Conservation (phyloP, 2,797 vertebrate genomes). For the Lacerta viridis region DNA sequence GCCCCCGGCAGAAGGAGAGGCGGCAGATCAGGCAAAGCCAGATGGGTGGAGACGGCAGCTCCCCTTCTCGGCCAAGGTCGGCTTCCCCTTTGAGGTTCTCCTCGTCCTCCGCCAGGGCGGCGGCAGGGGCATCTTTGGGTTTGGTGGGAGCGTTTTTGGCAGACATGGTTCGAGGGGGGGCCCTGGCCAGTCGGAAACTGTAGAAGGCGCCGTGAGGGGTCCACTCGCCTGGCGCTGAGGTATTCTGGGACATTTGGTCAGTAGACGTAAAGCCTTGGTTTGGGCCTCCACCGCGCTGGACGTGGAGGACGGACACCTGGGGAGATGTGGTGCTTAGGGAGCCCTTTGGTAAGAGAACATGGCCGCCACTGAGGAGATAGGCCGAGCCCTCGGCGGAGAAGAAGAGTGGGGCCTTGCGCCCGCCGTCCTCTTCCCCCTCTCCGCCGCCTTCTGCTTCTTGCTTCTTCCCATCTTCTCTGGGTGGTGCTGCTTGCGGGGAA, state of each 20-base stretch:
- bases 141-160: slow-evolving; percentile 66
- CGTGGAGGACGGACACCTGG: slow-evolving; percentile 68
- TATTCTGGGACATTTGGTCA: slow-evolving; percentile 83
- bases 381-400: slow-evolving; percentile 71
- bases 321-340: slow-evolving; percentile 64
- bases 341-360: slow-evolving; percentile 77
- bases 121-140: slow-evolving; percentile 77
- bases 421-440: slow-evolving; percentile 54
- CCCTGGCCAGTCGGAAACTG: slow-evolving; percentile 70
- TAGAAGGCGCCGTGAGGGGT: slow-evolving; percentile 72
- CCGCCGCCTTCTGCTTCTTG: slow-evolving; percentile 6
- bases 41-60: slow-evolving; percentile 55
- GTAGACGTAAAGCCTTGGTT: slow-evolving; percentile 81
- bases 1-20: slow-evolving; percentile 70
- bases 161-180: slow-evolving; percentile 55
- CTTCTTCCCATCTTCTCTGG: slow-evolving; percentile 42
- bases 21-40: slow-evolving; percentile 78
- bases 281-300: slow-evolving; percentile 75
- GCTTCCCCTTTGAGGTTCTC: slow-evolving; percentile 41
- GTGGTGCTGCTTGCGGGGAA: slow-evolving; percentile 6
- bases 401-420: slow-evolving; percentile 66
- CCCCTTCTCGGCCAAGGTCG: slow-evolving; percentile 34
- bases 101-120: slow-evolving; percentile 43
- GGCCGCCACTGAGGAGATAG: slow-evolving; percentile 68
- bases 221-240: slow-evolving; percentile 77